Base-by-base conservation (phyloP, 92 coral and sea anemone genomes). In the Palythoa heliodiscus region DNA sequence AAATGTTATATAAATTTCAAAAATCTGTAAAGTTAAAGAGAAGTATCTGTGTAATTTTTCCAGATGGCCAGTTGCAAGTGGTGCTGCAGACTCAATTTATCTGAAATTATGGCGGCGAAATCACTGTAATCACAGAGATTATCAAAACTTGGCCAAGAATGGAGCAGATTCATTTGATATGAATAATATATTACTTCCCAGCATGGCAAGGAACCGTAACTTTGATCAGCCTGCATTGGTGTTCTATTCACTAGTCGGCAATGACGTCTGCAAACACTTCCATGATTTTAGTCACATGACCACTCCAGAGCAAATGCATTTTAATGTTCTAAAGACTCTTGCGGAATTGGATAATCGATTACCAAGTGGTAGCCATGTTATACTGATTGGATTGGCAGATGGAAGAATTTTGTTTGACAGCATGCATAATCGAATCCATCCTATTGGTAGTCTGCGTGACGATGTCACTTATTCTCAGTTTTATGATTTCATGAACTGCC, bases 111-210 rank as follows among this genome's bases (percentile, higher is more conserved):
- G 92, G 90, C 87, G 91, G 69, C 91, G 99, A 47, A 97, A 97
- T 79, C 97, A 86, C 50, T 97, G 99, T 89, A 94, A 97, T 85
- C 99, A 97, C 74, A 88, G 99, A 77, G 99, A 97, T 86, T 97
- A 94, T 37, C 99, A 97, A 88, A 97, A 97, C 87, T 88, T 97
- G 35, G 99, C 92, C 73, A 97, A 97, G 86, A 97, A 97, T 90
- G 99, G 99, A 17, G 99, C 97, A 11, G 95, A 97, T 64, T 97
- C 99, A 15, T 97, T 97, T 84, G 93, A 82, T 24, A 91, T 93
- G 87, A 97, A 94, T 78, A 87, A 91, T 20, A 72, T 77, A 68
- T 88, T 93, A 15, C 63, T 90, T 48, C 86, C 88, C 25, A 92
- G 95, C 77, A 82, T 97, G 86, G 98, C 98, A 22, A 91, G 99